Percentiles rank a stretch among this genome's conserved stretches.
These are phyloP conservation scores for Halcyon smyrnensis DNA, from an alignment of 2,797 vertebrate genomes.

Conservation along the genomic window DNA sequence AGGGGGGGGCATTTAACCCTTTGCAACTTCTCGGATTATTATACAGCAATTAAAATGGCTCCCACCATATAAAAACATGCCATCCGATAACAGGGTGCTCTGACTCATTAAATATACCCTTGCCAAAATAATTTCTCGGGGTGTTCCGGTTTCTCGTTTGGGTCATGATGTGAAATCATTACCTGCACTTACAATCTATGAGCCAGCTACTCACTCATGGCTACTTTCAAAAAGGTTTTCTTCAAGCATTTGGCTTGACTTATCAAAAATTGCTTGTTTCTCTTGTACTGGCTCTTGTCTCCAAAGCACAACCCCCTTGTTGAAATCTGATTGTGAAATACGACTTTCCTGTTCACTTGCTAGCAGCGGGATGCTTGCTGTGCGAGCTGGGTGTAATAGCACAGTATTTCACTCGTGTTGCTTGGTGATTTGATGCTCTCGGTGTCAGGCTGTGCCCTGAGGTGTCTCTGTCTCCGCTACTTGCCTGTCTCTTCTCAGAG, in stretches of 20 bases:
- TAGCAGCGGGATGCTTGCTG: background rate
- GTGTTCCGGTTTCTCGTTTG: conserved; percentile 7
- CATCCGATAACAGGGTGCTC: background rate
- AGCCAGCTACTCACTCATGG: background rate
- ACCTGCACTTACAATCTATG: background rate
- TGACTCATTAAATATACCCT: conserved; percentile 1
- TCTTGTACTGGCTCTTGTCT: background rate
- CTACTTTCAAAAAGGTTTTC: background rate
- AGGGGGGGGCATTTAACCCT: background rate
- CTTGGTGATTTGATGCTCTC: background rate
- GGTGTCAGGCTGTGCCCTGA: background rate
- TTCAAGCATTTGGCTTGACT: background rate
- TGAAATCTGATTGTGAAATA: background rate
- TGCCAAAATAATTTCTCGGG: background rate
- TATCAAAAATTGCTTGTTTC: background rate
- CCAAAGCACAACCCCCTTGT: background rate
- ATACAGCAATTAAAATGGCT: background rate
- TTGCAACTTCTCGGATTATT: background rate
- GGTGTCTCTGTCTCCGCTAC: background rate
- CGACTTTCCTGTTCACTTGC: background rate
- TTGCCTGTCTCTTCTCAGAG: background rate
- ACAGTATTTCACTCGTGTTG: background rate
- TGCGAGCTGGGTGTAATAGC: background rate
- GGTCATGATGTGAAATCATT: background rate
- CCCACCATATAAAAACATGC: background rate